Evolutionary conservation across 2,797 vertebrate species (phyloP).

Genomic region (Eulemur mongoz): DNA sequence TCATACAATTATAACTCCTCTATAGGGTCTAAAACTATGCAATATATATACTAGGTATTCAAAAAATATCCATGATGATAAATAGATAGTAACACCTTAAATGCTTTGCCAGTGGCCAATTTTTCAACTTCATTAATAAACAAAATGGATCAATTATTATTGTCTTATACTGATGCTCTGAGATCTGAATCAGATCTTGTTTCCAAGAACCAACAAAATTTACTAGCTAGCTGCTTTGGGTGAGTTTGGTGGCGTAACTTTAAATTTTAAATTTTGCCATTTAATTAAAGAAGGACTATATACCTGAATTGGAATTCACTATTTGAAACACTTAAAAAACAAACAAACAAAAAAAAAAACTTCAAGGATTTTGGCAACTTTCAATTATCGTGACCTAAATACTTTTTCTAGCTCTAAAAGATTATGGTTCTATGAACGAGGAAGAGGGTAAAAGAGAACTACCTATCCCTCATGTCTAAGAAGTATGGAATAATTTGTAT

Average conservation of each 20-base stretch:
- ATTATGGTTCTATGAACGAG: background rate
- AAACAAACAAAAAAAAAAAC: background rate
- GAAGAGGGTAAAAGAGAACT: background rate
- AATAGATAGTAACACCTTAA: constrained; percentile 7
- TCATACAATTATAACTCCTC: background rate
- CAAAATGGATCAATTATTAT: constrained; percentile 38
- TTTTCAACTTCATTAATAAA: constrained; percentile 54
- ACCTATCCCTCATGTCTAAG: background rate
- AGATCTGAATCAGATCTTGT: constrained; percentile 31
- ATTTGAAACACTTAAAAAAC: background rate
- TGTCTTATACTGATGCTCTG: constrained; percentile 26
- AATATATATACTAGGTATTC: background rate
- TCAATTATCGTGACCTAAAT: constrained; percentile 21
- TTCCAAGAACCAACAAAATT: constrained; percentile 50
- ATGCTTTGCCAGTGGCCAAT: background rate
- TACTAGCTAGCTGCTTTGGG: constrained; percentile 16
- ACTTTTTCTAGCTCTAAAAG: constrained; percentile 39
- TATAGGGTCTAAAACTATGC: background rate
- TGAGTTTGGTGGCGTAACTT: constrained; percentile 9
- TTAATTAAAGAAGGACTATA: constrained; percentile 12
- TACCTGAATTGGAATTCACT: background rate
- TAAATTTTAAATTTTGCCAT: constrained; percentile 37
- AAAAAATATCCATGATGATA: background rate
- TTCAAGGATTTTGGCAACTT: constrained; percentile 31
- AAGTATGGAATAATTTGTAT: background rate